These are phyloP conservation scores for Lithophane leautieri DNA, from an alignment of 2,888 invertebrate species.

Conservation along the genomic window DNA sequence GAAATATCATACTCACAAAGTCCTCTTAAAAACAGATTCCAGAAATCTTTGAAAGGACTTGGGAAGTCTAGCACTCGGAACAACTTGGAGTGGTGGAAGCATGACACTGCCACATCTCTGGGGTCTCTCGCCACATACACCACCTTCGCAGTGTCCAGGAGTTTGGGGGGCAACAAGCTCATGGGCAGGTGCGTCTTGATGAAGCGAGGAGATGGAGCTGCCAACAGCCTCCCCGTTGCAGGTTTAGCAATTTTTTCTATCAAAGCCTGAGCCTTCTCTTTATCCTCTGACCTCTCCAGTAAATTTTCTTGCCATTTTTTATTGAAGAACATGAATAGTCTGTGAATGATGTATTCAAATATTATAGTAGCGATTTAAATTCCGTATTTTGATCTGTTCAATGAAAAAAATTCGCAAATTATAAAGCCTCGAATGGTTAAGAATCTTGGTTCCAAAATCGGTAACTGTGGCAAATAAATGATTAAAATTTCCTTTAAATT, in stretches of 20 bases:
- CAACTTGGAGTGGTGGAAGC: slow-evolving; percentile 91
- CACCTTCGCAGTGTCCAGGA: slow-evolving; percentile 89
- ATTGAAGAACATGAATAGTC: slow-evolving; percentile 49
- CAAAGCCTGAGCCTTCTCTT: slow-evolving; percentile 26
- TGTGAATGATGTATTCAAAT: slow-evolving; percentile 23
- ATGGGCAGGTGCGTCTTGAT: slow-evolving; percentile 93
- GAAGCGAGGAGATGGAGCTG: slow-evolving; percentile 70
- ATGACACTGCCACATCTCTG: slow-evolving; percentile 94
- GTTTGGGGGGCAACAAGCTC: slow-evolving; percentile 91
- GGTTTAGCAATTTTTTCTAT: slow-evolving; percentile 43
- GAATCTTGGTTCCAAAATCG: neutral
- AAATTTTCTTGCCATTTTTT: slow-evolving; percentile 50
- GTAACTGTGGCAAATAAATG: neutral
- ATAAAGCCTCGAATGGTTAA: neutral
- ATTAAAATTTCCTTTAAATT: neutral
- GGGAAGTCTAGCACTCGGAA: slow-evolving; percentile 89
- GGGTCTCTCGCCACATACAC: slow-evolving; percentile 95
- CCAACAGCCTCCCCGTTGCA: slow-evolving; percentile 32
- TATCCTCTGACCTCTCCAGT: slow-evolving; percentile 24
- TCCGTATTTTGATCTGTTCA: neutral
- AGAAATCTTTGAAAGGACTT: slow-evolving; percentile 91
- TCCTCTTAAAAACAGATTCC: slow-evolving; percentile 91
- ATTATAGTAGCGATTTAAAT: neutral
- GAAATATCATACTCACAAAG: slow-evolving; percentile 85
- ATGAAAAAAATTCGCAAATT: neutral